phyloP scores from a whole-genome alignment of 2,113 vertebrate species.

The Tachycineta bicolor region DNA sequence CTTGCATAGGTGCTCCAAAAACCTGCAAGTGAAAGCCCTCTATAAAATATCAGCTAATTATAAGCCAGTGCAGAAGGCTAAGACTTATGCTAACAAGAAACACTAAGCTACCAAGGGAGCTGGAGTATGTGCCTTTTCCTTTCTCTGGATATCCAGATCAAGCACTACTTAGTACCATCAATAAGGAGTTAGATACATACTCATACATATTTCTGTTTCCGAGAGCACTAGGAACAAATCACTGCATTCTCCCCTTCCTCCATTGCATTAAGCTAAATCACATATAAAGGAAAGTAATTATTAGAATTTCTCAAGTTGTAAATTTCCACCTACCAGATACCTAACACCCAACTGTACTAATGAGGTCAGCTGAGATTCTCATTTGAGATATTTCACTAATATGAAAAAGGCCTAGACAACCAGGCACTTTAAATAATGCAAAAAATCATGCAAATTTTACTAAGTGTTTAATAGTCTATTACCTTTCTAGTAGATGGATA shows the following conservation, averaged over 20 bases:
- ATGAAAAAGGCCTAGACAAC: background rate
- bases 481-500: background rate
- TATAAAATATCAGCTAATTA: background rate
- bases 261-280: background rate
- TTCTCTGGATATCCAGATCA: background rate
- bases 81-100: background rate
- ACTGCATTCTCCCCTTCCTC: background rate
- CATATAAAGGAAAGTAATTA: background rate
- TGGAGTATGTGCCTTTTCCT: background rate
- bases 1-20: background rate
- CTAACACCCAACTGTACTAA: background rate
- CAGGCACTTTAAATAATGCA: slow-evolving; percentile 1
- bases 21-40: background rate
- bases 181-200: background rate
- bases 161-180: background rate
- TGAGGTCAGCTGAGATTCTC: background rate
- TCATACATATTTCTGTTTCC: background rate
- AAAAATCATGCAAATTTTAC: background rate
- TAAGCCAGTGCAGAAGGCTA: background rate
- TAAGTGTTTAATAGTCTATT: background rate
- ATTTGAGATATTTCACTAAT: background rate
- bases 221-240: background rate
- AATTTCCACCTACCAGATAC: background rate
- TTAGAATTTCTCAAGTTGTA: background rate
- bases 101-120: background rate